A percentile compares a stretch with the other conserved stretches of the same genome.
Conservation (phyloP, 92 coral and sea anemone species). For the Zoanthus sansibaricus region DNA sequence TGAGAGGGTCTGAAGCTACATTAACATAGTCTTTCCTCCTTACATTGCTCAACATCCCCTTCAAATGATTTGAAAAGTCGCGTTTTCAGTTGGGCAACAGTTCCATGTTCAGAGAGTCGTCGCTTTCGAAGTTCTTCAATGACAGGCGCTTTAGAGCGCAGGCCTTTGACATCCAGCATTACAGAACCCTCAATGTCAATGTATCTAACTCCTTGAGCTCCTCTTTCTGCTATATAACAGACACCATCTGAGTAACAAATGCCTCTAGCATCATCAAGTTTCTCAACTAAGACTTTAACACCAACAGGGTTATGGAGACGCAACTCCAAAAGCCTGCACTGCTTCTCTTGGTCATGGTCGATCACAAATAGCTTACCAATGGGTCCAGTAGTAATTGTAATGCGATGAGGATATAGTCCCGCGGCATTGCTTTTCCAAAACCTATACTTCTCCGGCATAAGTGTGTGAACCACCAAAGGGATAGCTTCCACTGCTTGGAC, state of each 20-base stretch:
- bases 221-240: slow-evolving; percentile 45
- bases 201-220: slow-evolving; percentile 46
- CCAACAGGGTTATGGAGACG: slow-evolving; percentile 39
- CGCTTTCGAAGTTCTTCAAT: slow-evolving; percentile 31
- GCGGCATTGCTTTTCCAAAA: too few relatives aligned
- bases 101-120: slow-evolving; percentile 21
- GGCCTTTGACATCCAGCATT: slow-evolving; percentile 24
- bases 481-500: too few relatives aligned
- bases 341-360: slow-evolving; percentile 34
- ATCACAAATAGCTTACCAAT: slow-evolving; percentile 29
- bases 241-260: slow-evolving; percentile 23
- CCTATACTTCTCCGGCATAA: too few relatives aligned
- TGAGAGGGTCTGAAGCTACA: neutral
- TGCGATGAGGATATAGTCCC: too few relatives aligned
- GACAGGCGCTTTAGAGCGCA: slow-evolving; percentile 32
- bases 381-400: too few relatives aligned
- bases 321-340: slow-evolving; percentile 28
- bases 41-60: neutral
- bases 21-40: slow-evolving; percentile 14
- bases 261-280: slow-evolving; percentile 27
- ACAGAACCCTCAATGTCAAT: slow-evolving; percentile 33
- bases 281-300: slow-evolving; percentile 5
- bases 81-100: neutral
- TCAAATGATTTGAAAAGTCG: neutral
- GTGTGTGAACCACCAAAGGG: too few relatives aligned